Evolutionary conservation across 2,797 vertebrate genomes (phyloP).

Genomic region (Cyprinodon diabolis): DNA sequence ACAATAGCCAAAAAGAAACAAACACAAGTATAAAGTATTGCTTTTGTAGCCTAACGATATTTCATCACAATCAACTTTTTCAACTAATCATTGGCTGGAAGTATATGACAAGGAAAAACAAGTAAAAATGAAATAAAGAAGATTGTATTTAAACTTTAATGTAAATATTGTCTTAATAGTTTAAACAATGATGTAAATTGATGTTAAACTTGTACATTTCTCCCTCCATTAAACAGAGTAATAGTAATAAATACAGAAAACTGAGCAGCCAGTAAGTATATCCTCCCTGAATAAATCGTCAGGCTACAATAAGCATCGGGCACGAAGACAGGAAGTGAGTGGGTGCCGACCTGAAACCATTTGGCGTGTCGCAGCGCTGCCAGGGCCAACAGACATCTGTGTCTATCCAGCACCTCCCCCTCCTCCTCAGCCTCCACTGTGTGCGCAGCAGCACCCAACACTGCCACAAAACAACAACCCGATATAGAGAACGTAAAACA

Average conservation of each 20-base stretch:
- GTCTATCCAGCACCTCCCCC: slow-evolving; percentile 98
- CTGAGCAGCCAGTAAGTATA: slow-evolving; percentile 10
- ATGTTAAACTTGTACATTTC: slow-evolving; percentile 4
- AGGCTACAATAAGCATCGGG: slow-evolving; percentile 87
- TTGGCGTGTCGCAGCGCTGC: slow-evolving; percentile 99
- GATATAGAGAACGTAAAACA: slow-evolving; percentile 85
- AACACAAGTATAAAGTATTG: slow-evolving; percentile 80
- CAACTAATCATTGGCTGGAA: neutral
- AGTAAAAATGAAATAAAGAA: neutral
- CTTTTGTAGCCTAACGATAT: slow-evolving; percentile 88
- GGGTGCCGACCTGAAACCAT: slow-evolving; percentile 99
- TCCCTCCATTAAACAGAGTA: slow-evolving; percentile 3
- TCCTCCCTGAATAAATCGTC: slow-evolving; percentile 68
- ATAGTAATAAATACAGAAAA: slow-evolving; percentile 5
- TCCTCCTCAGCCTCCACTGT: slow-evolving; percentile 90
- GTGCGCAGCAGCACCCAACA: slow-evolving; percentile 95
- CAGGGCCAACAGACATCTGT: slow-evolving; percentile 99
- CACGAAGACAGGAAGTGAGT: slow-evolving; percentile 90
- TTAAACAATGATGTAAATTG: neutral
- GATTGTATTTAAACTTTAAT: neutral
- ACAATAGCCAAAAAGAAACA: slow-evolving; percentile 75
- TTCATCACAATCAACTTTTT: slow-evolving; percentile 16
- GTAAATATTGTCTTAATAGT: slow-evolving; percentile 14
- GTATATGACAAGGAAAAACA: neutral
- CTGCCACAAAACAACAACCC: slow-evolving; percentile 91